Evolutionary conservation across 2,888 invertebrate genomes (phyloP), one percentile per base, ranked within the genome.

Genomic region (Hymenopus coronatus): DNA sequence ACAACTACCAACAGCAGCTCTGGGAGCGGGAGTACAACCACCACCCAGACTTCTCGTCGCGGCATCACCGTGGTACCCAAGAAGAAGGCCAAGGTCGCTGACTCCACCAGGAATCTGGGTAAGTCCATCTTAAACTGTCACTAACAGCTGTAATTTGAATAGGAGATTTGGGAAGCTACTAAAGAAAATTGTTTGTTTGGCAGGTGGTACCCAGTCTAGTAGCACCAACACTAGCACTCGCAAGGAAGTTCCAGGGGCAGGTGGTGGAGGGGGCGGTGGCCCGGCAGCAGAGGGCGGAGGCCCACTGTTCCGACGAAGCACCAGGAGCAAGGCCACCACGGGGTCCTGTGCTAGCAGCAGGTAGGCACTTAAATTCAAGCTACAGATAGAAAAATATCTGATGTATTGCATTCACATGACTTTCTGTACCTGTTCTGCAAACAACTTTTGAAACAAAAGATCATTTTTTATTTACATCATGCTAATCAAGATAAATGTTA

Each of bases 291-390:
- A 40, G 87, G 87, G 33, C 81, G 82, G 87, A 83, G 88, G 86
- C 82, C 88, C 84, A 40, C 86, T 88, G 84, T 88, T 88, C 91
- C 93, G 94, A 91, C 93, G 94, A 91, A 94, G 93, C 93, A 94
- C 94, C 93, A 94, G 94, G 91, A 93, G 93, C 92, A 93, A 94
- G 91, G 90, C 94, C 93, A 95, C 95, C 95, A 96, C 96, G 95
- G 96, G 96, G 93, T 95, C 95, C 92, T 95, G 95, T 93, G 95
- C 95, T 90, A 95, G 95, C 81, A 89, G 89, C 89, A 89, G 89
- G 89, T 89, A 83, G 46, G 28, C n/a, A n/a, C n/a, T n/a, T n/a
- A n/a, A n/a, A n/a, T n/a, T n/a, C n/a, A n/a, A n/a, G n/a, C n/a
- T n/a, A n/a, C n/a, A n/a, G n/a, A n/a, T n/a, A n/a, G n/a, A n/a